These are phyloP conservation scores for Orius insidiosus DNA, from an alignment of 1,140 invertebrate species.

Conservation along the genomic window DNA sequence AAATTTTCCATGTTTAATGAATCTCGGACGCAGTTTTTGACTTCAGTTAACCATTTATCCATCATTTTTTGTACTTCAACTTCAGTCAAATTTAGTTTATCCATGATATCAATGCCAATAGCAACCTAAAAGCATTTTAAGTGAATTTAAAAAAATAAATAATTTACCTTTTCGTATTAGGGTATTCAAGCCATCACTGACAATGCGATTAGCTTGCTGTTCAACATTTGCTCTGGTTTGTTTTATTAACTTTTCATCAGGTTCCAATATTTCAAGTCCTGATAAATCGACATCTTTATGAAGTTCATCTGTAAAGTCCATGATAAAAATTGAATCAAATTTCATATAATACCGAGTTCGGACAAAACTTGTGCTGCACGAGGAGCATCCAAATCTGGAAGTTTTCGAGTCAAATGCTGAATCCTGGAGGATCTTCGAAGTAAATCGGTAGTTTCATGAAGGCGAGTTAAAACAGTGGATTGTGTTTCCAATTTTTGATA, in stretches of 20 bases:
- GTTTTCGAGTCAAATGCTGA: constrained; percentile 50
- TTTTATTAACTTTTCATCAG: constrained; percentile 46
- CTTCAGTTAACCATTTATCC: constrained; percentile 32
- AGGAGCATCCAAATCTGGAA: constrained; percentile 43
- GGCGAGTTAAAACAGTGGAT: constrained; percentile 56
- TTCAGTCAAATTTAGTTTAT: constrained; percentile 43
- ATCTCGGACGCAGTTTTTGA: constrained; percentile 36
- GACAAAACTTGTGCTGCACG: constrained; percentile 71
- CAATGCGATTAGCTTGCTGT: constrained; percentile 42
- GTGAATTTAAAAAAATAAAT: constrained; percentile 7
- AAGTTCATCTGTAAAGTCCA: constrained; percentile 36
- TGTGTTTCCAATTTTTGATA: constrained; percentile 66
- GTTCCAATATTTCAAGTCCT: constrained; percentile 48
- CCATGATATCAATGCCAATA: constrained; percentile 50
- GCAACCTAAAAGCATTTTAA: constrained; percentile 31
- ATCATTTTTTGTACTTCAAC: constrained; percentile 36
- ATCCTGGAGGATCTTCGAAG: constrained; percentile 60
- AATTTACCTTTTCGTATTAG: constrained; percentile 43
- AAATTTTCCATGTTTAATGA: constrained; percentile 36
- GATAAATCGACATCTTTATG: constrained; percentile 46
- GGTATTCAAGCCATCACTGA: constrained; percentile 44
- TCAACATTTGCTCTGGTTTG: constrained; percentile 45
- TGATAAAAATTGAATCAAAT: constrained; percentile 4
- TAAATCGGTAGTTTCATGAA: constrained; percentile 77
- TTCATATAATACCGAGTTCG: constrained; percentile 45